A percentile compares a stretch with the other conserved stretches of the same genome.
Conservation (phyloP, 2,797 vertebrate genomes). For the Acanthornis magna region DNA sequence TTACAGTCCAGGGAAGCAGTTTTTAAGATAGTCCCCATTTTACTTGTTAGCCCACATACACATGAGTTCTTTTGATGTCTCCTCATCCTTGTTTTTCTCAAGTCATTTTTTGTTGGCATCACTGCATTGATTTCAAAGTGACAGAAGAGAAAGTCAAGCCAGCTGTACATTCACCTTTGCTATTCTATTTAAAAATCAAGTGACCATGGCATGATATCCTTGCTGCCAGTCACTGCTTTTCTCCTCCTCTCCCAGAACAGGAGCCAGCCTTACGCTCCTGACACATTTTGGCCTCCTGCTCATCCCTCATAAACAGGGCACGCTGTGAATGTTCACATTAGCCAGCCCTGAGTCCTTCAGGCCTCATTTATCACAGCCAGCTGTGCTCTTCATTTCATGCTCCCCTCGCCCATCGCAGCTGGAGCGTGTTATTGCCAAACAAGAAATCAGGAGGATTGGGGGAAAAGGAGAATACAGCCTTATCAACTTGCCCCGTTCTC, state of each 20-base stretch:
- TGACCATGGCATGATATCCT: not conserved
- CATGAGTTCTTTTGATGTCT: not conserved
- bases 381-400: not conserved
- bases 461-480: not conserved
- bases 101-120: not conserved
- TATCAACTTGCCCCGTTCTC: not conserved
- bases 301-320: not conserved
- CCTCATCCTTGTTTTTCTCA: not conserved
- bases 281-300: not conserved
- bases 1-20: not conserved
- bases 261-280: not conserved
- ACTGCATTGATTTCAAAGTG: not conserved
- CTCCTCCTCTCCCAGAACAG: not conserved
- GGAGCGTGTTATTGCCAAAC: not conserved
- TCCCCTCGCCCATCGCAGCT: not conserved
- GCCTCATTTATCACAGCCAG: not conserved
- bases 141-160: not conserved
- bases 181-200: not conserved
- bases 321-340: not conserved
- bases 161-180: not conserved
- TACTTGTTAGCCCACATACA: not conserved
- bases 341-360: not conserved
- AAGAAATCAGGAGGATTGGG: not conserved
- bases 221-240: not conserved
- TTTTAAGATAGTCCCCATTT: not conserved